A percentile compares a stretch with the other conserved stretches of the same genome.
Conservation (phyloP, 2,113 vertebrate species). For the Saimiri boliviensis region DNA sequence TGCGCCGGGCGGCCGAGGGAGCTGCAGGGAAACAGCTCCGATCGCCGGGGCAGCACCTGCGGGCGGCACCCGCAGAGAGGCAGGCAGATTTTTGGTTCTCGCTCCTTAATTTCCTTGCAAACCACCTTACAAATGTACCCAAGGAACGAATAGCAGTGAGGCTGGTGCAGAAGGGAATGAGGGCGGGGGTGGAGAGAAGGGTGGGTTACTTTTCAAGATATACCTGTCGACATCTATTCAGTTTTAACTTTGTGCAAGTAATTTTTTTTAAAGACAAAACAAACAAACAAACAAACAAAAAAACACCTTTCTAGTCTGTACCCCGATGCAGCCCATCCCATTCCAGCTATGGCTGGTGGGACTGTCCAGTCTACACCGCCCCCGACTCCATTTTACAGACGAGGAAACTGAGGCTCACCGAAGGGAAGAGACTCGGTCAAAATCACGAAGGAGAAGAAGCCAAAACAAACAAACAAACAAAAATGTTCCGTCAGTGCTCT, state of each 20-base stretch:
- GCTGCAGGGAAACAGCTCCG: neutral
- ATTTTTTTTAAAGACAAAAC: neutral
- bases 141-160: neutral
- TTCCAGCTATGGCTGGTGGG: neutral
- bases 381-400: conserved; percentile 24
- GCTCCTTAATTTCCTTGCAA: neutral
- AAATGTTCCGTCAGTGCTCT: neutral
- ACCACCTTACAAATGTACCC: neutral
- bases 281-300: no score
- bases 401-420: conserved; percentile 3
- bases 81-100: neutral
- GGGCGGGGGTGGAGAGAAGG: no score
- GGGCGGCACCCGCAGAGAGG: neutral
- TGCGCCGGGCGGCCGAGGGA: fast-evolving
- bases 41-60: neutral
- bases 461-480: neutral
- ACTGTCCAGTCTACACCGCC: neutral
- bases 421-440: neutral
- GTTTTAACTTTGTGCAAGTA: neutral
- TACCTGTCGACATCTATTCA: neutral
- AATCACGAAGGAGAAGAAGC: neutral
- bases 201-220: neutral
- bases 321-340: neutral
- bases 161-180: fast-evolving
- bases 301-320: no score